Evolutionary conservation across 1,140 invertebrate genomes (phyloP).

Genomic region (Anthonomus grandis): DNA sequence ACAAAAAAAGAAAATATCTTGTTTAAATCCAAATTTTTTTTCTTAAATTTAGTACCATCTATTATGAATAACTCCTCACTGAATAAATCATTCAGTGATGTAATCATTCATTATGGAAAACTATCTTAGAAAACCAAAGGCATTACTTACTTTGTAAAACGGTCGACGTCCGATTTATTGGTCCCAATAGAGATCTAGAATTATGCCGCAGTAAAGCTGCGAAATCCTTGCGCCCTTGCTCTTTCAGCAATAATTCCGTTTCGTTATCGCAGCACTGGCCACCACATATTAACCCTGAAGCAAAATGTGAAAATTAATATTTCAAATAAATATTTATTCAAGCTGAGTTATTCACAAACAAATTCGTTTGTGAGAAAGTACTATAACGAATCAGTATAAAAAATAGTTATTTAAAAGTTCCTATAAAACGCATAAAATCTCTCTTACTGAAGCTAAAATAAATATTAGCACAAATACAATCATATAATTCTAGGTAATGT

Average conservation of each 20-base stretch:
- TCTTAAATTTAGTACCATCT: neutral
- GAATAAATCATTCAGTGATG: neutral
- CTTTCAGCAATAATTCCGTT: conserved; percentile 54
- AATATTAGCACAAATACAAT: too few relatives aligned
- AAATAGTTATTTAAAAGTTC: too few relatives aligned
- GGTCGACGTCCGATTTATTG: conserved; percentile 59
- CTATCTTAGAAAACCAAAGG: neutral
- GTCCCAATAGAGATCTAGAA: conserved; percentile 60
- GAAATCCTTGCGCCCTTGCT: conserved; percentile 57
- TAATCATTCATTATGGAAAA: neutral
- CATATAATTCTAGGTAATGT: too few relatives aligned
- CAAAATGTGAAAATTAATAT: conserved; percentile 21
- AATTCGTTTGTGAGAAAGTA: too few relatives aligned
- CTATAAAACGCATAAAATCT: too few relatives aligned
- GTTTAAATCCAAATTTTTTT: neutral
- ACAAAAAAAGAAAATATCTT: neutral
- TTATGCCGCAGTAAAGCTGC: conserved; percentile 57
- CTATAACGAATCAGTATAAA: too few relatives aligned
- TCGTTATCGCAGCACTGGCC: conserved; percentile 59
- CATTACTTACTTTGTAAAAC: conserved; percentile 58
- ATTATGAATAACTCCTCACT: neutral
- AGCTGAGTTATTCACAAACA: too few relatives aligned
- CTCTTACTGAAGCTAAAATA: too few relatives aligned
- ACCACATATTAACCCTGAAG: conserved; percentile 54
- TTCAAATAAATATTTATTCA: too few relatives aligned